These are phyloP conservation scores for Tetranychus piercei DNA, from an alignment of 2,888 invertebrate genomes.

Conservation along the genomic window DNA sequence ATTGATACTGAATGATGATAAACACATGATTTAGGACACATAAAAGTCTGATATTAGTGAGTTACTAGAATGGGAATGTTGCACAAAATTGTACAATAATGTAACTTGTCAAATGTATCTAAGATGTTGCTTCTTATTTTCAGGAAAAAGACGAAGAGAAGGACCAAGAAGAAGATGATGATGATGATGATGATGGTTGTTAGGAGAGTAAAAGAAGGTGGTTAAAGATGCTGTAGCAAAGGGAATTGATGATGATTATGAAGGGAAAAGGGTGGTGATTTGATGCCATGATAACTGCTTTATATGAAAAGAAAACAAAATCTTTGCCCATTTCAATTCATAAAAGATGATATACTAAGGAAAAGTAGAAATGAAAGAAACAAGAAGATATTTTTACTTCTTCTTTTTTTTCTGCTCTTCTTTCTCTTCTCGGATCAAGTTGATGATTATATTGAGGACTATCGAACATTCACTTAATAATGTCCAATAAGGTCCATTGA, in stretches of 20 bases:
- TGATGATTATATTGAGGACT: constrained; percentile 1
- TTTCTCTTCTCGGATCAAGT: not conserved
- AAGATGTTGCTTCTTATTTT: not conserved
- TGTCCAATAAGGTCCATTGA: constrained; percentile 1
- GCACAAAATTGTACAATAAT: not conserved
- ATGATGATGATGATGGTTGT: not conserved
- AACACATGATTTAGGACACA: not conserved
- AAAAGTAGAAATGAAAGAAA: not conserved
- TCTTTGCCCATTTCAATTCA: not conserved
- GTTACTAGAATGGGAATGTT: not conserved
- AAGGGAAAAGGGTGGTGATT: not conserved
- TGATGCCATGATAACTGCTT: not conserved
- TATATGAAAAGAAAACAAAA: not conserved
- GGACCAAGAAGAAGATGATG: not conserved
- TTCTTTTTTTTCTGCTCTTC: not conserved
- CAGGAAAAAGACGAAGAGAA: not conserved
- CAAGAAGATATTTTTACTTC: not conserved
- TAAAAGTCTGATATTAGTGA: not conserved
- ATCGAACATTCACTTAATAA: not conserved
- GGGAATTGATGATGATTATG: not conserved
- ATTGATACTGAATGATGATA: not conserved
- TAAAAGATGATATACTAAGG: not conserved
- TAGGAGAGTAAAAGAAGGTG: not conserved
- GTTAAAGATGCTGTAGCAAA: not conserved
- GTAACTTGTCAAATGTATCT: not conserved